Evolutionary conservation across 2,797 vertebrate species (phyloP).

Genomic region (Setipinna tenuifilis): DNA sequence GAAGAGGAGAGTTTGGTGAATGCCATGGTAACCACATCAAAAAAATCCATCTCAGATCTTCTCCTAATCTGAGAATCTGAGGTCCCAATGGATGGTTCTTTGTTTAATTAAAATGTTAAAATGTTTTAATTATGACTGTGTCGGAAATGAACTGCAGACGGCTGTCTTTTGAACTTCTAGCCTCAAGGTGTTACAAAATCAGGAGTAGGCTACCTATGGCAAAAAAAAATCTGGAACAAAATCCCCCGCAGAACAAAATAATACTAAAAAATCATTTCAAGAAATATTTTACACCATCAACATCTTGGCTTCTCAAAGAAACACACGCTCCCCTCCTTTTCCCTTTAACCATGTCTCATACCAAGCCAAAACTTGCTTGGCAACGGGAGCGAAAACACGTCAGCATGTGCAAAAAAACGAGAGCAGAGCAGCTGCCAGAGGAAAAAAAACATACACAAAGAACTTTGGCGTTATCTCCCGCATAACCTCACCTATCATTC

Average conservation of each 20-base stretch:
- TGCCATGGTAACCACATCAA: not conserved
- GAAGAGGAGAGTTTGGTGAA: not conserved
- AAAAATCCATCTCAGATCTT: not conserved
- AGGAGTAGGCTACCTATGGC: not conserved
- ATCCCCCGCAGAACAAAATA: too few relatives aligned
- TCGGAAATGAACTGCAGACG: not conserved
- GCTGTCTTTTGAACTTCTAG: not conserved
- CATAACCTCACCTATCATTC: not conserved
- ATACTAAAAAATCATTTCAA: too few relatives aligned
- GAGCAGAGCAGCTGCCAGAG: not conserved
- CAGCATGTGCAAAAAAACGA: not conserved
- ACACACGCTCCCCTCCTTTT: not conserved
- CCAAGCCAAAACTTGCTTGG: constrained; percentile 3
- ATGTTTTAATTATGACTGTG: not conserved
- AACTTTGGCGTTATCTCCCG: not conserved
- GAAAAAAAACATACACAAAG: not conserved
- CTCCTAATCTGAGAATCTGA: not conserved
- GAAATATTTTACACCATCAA: too few relatives aligned
- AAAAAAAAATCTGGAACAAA: too few relatives aligned
- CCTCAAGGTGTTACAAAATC: not conserved
- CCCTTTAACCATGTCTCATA: not conserved
- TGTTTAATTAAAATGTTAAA: not conserved
- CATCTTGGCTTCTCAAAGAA: too few relatives aligned
- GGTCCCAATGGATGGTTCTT: not conserved
- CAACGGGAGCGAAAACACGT: constrained; percentile 18